A percentile compares a stretch with the other conserved stretches of the same genome.
phyloP scores from a whole-genome alignment of 1,140 invertebrate genomes.

The Thaumatotibia leucotreta region DNA sequence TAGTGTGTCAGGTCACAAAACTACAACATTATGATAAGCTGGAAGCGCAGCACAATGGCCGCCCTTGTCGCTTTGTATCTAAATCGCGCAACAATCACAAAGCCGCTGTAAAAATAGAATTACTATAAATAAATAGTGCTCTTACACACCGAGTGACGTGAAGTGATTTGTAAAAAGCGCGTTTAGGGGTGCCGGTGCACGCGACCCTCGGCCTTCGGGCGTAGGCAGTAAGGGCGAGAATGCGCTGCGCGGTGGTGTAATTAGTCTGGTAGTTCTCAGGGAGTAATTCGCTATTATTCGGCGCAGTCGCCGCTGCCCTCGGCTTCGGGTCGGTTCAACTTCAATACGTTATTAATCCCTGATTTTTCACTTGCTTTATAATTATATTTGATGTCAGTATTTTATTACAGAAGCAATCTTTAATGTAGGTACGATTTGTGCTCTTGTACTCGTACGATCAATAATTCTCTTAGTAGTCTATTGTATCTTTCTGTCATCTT shows the following conservation, averaged over 20 bases:
- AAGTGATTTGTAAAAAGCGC: conserved; percentile 51
- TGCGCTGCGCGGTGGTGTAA: conserved; percentile 24
- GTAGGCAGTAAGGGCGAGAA: conserved; percentile 17
- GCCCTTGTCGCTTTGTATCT: neutral
- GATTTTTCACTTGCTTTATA: neutral
- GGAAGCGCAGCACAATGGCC: neutral
- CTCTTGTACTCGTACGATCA: too few species aligned
- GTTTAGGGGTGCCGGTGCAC: conserved; percentile 23
- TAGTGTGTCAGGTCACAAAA: too few species aligned
- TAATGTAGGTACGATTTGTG: too few species aligned
- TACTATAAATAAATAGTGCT: conserved; percentile 64
- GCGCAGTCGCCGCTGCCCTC: neutral
- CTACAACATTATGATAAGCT: too few species aligned
- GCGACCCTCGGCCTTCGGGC: neutral
- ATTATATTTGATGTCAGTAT: neutral
- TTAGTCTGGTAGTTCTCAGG: conserved; percentile 2
- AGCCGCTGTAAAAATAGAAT: conserved; percentile 57
- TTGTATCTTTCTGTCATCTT: too few species aligned
- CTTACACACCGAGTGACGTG: conserved; percentile 57
- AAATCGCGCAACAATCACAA: conserved; percentile 40
- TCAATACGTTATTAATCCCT: neutral
- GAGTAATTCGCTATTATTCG: neutral
- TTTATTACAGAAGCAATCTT: too few species aligned
- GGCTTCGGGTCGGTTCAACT: neutral
- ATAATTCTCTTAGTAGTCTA: too few species aligned